Percentiles rank a stretch among this genome's conserved stretches.
phyloP scores from a whole-genome alignment of 2,888 invertebrate genomes.

The Chelonus formosanus region DNA sequence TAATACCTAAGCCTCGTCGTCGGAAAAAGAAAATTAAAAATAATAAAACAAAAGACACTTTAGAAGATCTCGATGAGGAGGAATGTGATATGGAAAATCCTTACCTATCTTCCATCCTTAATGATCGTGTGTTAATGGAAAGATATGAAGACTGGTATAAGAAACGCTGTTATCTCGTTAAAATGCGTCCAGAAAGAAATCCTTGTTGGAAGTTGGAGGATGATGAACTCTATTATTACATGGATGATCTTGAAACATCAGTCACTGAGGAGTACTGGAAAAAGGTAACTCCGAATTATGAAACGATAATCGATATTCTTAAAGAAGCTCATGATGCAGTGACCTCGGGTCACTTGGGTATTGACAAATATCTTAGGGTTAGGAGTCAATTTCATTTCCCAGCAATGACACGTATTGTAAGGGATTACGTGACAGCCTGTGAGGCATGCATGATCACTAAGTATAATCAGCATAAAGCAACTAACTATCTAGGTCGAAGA shows the following conservation, averaged over 20 bases:
- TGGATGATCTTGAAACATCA: slow-evolving; percentile 21
- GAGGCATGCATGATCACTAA: slow-evolving; percentile 26
- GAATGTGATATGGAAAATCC: too few relatives aligned
- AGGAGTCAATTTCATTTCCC: slow-evolving; percentile 31
- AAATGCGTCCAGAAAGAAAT: slow-evolving; percentile 18
- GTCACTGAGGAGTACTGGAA: slow-evolving; percentile 32
- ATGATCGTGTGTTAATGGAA: too few relatives aligned
- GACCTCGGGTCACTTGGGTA: slow-evolving; percentile 22
- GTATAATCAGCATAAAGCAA: slow-evolving; percentile 27
- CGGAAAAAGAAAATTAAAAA: too few relatives aligned
- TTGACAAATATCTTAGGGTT: slow-evolving; percentile 30
- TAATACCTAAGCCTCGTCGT: too few relatives aligned
- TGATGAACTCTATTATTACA: slow-evolving; percentile 23
- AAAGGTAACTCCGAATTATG: slow-evolving; percentile 20
- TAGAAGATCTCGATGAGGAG: too few relatives aligned
- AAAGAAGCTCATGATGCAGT: slow-evolving; percentile 17
- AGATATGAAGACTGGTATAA: slow-evolving; percentile 35
- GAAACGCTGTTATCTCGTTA: slow-evolving; percentile 12
- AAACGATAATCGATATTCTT: background rate
- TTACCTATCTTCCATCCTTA: too few relatives aligned
- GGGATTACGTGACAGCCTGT: slow-evolving; percentile 18
- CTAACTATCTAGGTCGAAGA: slow-evolving; percentile 12
- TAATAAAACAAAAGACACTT: too few relatives aligned
- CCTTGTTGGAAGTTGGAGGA: slow-evolving; percentile 29
- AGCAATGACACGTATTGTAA: slow-evolving; percentile 26